A percentile compares a stretch with the other conserved stretches of the same genome.
These are phyloP conservation scores for Oreortyx pictus DNA, from an alignment of 2,797 vertebrate genomes.

Conservation along the genomic window DNA sequence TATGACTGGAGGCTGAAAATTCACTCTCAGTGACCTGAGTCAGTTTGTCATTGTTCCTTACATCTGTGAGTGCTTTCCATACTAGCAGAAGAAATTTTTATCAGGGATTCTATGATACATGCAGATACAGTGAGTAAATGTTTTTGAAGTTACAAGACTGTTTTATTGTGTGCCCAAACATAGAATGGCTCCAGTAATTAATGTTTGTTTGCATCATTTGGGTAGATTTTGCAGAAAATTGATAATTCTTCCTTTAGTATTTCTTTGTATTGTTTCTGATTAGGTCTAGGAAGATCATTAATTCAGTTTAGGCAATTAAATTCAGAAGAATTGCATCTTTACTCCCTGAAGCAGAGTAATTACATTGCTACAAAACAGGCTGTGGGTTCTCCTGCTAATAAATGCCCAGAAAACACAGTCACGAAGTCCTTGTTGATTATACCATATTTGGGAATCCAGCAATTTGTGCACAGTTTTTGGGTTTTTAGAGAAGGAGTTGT, in stretches of 20 bases:
- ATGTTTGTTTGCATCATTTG: not conserved
- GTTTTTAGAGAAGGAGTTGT: not conserved
- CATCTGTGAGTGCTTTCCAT: not conserved
- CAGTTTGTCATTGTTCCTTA: not conserved
- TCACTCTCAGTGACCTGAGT: not conserved
- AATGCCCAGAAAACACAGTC: not conserved
- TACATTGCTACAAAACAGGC: not conserved
- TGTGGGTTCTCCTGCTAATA: not conserved
- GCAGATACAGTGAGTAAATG: not conserved
- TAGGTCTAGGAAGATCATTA: constrained; percentile 19
- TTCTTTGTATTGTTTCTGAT: constrained; percentile 33
- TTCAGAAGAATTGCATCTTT: constrained; percentile 19
- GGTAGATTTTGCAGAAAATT: constrained; percentile 26
- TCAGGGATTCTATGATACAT: not conserved
- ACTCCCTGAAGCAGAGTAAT: not conserved
- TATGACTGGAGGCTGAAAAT: not conserved
- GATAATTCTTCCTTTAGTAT: constrained; percentile 29
- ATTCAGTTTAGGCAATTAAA: constrained; percentile 40
- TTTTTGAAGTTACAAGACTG: not conserved
- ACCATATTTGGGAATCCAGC: not conserved
- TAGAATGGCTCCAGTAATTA: not conserved
- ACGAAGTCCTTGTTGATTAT: not conserved
- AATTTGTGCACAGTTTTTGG: not conserved
- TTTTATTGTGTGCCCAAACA: not conserved
- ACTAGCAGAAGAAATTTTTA: not conserved